phyloP scores from a whole-genome alignment of 2,113 vertebrate genomes.

The Lagopus leucura region DNA sequence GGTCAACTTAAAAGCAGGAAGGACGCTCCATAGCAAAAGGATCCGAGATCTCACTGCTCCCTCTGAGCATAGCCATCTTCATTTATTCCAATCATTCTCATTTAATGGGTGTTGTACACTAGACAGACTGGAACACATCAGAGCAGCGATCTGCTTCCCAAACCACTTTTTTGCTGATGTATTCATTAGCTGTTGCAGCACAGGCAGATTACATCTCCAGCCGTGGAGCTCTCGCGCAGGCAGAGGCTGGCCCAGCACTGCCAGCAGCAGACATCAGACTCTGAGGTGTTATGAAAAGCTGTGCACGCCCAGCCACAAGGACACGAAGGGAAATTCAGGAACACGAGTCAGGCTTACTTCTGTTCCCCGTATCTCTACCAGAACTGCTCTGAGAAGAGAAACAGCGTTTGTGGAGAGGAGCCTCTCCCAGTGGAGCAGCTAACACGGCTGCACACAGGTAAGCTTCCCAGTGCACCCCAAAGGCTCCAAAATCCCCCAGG shows the following conservation, averaged over 20 bases:
- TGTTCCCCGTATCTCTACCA: not conserved
- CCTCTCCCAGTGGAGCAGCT: not conserved
- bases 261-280: not conserved
- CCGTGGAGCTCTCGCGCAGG: not conserved
- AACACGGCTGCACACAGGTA: not conserved
- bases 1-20: not conserved
- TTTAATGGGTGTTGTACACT: not conserved
- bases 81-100: not conserved
- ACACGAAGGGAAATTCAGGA: not conserved
- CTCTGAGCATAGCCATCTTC: not conserved
- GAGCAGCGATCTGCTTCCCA: not conserved
- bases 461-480: not conserved
- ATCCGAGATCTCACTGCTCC: not conserved
- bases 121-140: slow-evolving; percentile 11
- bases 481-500: not conserved
- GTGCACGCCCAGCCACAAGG: not conserved
- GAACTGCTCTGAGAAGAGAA: not conserved
- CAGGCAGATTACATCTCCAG: not conserved
- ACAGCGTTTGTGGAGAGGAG: not conserved
- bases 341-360: not conserved
- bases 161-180: not conserved
- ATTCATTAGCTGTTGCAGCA: not conserved
- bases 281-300: not conserved
- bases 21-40: accelerated
- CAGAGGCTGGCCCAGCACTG: not conserved